Percentiles rank a stretch among this genome's conserved stretches.
Conservation (phyloP, 2,113 vertebrate genomes). For the Percina caprodes region DNA sequence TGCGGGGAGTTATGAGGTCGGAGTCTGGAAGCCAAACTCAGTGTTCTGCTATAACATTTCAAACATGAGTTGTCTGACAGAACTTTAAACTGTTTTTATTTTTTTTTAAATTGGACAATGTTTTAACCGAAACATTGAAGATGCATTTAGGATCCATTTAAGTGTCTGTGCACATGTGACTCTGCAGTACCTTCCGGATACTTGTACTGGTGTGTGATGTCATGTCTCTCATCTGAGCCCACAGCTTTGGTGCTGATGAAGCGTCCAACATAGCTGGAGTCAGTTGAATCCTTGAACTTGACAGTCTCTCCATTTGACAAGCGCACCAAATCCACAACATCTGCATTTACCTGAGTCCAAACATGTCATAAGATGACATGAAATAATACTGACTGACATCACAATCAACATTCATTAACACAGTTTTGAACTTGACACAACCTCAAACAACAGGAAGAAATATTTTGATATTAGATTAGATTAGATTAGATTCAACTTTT, state of each 20-base stretch:
- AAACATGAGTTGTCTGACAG: too few species aligned
- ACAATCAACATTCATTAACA: neutral
- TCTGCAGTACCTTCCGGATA: conserved; percentile 87
- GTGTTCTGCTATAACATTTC: too few species aligned
- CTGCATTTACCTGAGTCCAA: conserved; percentile 81
- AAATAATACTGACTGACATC: neutral
- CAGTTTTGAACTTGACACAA: neutral
- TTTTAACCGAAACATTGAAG: neutral
- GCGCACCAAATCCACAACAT: conserved; percentile 85
- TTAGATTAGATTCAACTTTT: too few species aligned
- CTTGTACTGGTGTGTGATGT: conserved; percentile 94
- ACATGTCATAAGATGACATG: neutral
- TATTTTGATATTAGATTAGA: neutral
- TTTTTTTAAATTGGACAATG: neutral
- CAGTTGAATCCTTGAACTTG: conserved; percentile 73
- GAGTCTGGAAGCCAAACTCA: too few species aligned
- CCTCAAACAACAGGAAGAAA: neutral
- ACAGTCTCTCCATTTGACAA: conserved; percentile 71
- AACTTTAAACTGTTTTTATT: too few species aligned
- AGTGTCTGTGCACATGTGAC: neutral
- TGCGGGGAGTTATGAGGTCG: too few species aligned
- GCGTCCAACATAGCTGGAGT: conserved; percentile 77
- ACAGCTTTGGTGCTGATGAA: conserved; percentile 93
- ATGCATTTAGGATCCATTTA: neutral
- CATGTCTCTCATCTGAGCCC: conserved; percentile 86